A percentile compares a stretch with the other conserved stretches of the same genome.
Conservation (phyloP, 1,140 invertebrate species). For the Musca domestica region DNA sequence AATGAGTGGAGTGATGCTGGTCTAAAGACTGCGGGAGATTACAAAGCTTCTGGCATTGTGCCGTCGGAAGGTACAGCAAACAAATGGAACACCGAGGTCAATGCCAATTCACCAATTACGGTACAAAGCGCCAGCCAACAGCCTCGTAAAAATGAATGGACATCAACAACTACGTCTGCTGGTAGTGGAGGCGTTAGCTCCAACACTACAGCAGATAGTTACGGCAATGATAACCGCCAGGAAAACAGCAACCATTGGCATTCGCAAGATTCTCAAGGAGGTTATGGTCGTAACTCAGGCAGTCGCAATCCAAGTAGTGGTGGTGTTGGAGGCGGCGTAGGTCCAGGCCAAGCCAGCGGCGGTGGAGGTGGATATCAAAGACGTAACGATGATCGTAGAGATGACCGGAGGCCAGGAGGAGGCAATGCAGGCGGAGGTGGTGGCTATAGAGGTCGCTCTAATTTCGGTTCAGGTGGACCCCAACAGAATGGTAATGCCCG, state of each 20-base stretch:
- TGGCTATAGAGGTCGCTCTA: constrained; percentile 37
- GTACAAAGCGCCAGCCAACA: constrained; percentile 24
- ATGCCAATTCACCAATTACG: constrained; percentile 36
- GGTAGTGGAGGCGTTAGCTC: neutral
- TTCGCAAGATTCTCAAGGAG: constrained; percentile 34
- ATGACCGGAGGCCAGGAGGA: constrained; percentile 26
- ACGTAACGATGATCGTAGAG: constrained; percentile 34
- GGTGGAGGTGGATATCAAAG: constrained; percentile 26
- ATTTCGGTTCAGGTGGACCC: constrained; percentile 30
- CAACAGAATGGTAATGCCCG: constrained; percentile 40
- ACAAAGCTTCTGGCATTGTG: neutral
- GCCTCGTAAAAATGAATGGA: constrained; percentile 44
- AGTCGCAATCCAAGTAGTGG: neutral
- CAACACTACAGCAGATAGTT: constrained; percentile 27
- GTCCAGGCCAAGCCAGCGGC: neutral
- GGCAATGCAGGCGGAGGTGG: constrained; percentile 27
- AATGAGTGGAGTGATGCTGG: constrained; percentile 28
- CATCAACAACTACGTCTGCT: constrained; percentile 22
- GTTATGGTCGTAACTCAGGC: neutral
- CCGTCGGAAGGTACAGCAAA: constrained; percentile 30
- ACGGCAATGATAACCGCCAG: constrained; percentile 27
- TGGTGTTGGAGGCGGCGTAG: constrained; percentile 24
- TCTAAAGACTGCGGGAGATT: constrained; percentile 6
- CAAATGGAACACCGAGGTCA: constrained; percentile 51
- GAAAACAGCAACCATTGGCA: constrained; percentile 44